Base-by-base conservation (phyloP, 2,888 invertebrate species). In the Andrena marginata region DNA sequence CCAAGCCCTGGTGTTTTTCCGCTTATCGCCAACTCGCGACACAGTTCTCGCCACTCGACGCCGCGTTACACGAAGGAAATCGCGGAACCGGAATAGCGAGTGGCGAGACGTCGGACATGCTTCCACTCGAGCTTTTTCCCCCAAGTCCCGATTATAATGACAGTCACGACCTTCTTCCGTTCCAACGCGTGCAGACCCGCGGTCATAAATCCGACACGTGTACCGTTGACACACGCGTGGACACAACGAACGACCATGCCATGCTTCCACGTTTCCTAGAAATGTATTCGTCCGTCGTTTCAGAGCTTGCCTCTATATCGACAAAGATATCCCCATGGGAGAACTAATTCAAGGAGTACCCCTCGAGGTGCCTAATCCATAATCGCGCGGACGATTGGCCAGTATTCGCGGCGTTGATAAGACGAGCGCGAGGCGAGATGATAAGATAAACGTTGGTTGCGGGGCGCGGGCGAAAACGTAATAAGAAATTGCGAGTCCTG, bases 271-370 rank as follows among this genome's bases (percentile, higher is more conserved):
- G 77, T 67, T 70, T 67, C 72, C 77, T 89, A 80, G 82, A 83
- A 89, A 87, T 84, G 85, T 89, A 88, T 86, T 89, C 83, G 88
- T 85, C 82, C 87, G 89, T 84, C 81, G 83, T 87, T 81, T 85
- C 74, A 69, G 82, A 87, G 84, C 82, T 82, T 80, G 67, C 76
- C 89, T 5, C 42, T 42, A 0, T 5, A 5, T 42, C 4, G 16
- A 16, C 16, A 16, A 42, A 42, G 5, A 42, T 16, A 42, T 4
- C 42, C 16, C 1, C 4, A 1, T 4, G 5, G 1, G 16, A 42
- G 13, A 16, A 16, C 16, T 16, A 13, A 42, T 42, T 42, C 13
- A 4, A 4, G 42, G 4, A 13, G 4, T 5, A 13, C 10, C 42
- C 42, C 42, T 42, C 13, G 42, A 42, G 42, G 1, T 13, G 42